These are phyloP conservation scores for Mionectes macconnelli DNA, from an alignment of 2,113 vertebrate species.

Conservation along the genomic window DNA sequence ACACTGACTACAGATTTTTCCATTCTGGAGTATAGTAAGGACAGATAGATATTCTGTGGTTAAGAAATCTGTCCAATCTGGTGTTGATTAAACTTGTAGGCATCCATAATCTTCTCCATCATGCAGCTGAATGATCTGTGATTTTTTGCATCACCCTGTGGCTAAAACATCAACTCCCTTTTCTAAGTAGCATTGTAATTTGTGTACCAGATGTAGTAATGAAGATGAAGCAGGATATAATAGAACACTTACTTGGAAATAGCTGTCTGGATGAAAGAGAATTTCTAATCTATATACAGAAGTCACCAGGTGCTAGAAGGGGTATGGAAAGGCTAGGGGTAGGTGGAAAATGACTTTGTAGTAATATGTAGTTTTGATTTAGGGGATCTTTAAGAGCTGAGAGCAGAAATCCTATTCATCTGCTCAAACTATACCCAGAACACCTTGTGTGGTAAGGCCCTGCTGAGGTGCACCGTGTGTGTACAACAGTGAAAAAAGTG, in stretches of 20 bases:
- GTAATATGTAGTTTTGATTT: neutral
- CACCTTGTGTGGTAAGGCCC: neutral
- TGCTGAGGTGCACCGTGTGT: rapidly evolving
- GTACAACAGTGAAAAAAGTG: neutral
- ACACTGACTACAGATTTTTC: neutral
- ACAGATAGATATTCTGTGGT: neutral
- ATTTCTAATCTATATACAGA: neutral
- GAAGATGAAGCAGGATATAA: neutral
- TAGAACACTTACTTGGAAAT: neutral
- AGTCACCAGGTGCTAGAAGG: neutral
- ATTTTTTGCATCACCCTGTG: neutral
- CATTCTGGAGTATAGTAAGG: neutral
- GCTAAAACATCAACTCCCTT: neutral
- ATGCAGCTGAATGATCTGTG: neutral
- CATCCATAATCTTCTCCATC: neutral
- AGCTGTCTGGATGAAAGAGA: neutral
- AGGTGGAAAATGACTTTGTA: neutral
- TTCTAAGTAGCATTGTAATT: neutral
- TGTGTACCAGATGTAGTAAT: neutral
- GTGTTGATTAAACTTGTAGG: neutral
- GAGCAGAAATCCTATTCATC: neutral
- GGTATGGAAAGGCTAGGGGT: neutral
- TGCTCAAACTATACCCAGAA: neutral
- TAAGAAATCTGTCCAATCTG: neutral
- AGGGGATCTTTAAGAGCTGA: neutral